Conservation (phyloP, 2,888 invertebrate genomes). For the Serrognathus titanus region DNA sequence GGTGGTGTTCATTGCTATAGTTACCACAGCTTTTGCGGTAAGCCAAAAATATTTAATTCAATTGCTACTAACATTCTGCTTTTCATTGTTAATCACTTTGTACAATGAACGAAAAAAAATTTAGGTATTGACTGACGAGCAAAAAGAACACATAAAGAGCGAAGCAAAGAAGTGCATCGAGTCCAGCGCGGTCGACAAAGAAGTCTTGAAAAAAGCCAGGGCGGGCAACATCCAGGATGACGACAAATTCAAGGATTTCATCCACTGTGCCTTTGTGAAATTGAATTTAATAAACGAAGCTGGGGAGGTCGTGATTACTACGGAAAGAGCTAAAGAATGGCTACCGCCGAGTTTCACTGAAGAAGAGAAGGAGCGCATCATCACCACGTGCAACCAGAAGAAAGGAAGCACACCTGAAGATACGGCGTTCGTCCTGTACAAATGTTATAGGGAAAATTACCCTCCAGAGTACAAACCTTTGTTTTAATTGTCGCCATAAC, state of each 20-base stretch:
- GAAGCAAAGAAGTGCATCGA: constrained; percentile 31
- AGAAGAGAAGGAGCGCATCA: constrained; percentile 5
- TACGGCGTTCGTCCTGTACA: constrained; percentile 48
- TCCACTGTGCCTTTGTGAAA: constrained; percentile 51
- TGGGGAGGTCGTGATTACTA: constrained; percentile 22
- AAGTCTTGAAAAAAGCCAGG: constrained; percentile 24
- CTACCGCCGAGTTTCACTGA: constrained; percentile 34
- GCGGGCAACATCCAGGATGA: constrained; percentile 51
- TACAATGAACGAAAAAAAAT: neutral
- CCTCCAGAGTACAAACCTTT: constrained; percentile 25
- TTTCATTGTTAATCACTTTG: neutral
- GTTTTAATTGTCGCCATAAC: too few relatives aligned
- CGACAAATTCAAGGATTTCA: constrained; percentile 49
- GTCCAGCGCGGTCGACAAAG: constrained; percentile 39
- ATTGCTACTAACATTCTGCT: too few relatives aligned
- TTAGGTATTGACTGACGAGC: constrained; percentile 28
- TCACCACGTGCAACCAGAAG: constrained; percentile 18
- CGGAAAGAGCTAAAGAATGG: constrained; percentile 45
- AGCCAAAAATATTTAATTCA: too few relatives aligned
- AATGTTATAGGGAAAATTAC: constrained; percentile 49
- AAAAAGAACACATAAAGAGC: constrained; percentile 26
- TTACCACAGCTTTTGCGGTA: neutral
- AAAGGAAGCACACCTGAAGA: constrained; percentile 38
- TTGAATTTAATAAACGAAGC: constrained; percentile 47
- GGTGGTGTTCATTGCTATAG: neutral